Evolutionary conservation across 2,113 vertebrate genomes (phyloP).

Genomic region (Grammomys surdaster): DNA sequence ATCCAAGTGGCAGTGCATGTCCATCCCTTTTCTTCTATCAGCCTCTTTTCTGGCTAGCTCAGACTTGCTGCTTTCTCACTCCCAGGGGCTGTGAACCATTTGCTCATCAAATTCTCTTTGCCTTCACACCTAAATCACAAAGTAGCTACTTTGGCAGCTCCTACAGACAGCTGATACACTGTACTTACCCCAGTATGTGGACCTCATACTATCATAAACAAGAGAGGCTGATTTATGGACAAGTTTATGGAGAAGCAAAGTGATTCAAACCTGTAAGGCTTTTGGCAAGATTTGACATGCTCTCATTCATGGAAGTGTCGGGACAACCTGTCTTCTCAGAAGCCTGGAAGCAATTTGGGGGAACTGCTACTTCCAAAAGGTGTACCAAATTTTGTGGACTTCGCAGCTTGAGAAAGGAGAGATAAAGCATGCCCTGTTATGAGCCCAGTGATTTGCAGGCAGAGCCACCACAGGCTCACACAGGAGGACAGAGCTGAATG

Average conservation of each 20-base stretch:
- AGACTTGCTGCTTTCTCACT: not conserved
- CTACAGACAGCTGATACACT: conserved; percentile 64
- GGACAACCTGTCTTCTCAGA: not conserved
- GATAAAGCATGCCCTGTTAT: not conserved
- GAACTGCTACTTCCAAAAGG: conserved; percentile 5
- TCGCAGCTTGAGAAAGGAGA: not conserved
- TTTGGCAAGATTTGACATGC: not conserved
- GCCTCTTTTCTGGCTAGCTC: not conserved
- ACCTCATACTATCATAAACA: conserved; percentile 37
- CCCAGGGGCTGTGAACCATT: conserved; percentile 43
- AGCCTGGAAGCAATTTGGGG: not conserved
- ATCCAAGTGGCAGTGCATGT: not conserved
- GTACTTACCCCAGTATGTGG: conserved; percentile 66
- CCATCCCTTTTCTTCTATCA: not conserved
- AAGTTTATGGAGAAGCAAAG: conserved; percentile 54
- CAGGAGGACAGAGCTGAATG: not conserved
- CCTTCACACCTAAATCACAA: conserved; percentile 61
- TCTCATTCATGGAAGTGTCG: not conserved
- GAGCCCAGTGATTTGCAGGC: not conserved
- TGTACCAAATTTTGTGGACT: not conserved
- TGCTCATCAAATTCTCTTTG: conserved; percentile 58
- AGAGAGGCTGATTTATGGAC: conserved; percentile 51
- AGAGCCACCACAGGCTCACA: not conserved
- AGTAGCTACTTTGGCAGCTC: conserved; percentile 70
- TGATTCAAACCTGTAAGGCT: conserved; percentile 38